Evolutionary conservation across 1,140 invertebrate genomes (phyloP).

Genomic region (Sycophaga agraensis): DNA sequence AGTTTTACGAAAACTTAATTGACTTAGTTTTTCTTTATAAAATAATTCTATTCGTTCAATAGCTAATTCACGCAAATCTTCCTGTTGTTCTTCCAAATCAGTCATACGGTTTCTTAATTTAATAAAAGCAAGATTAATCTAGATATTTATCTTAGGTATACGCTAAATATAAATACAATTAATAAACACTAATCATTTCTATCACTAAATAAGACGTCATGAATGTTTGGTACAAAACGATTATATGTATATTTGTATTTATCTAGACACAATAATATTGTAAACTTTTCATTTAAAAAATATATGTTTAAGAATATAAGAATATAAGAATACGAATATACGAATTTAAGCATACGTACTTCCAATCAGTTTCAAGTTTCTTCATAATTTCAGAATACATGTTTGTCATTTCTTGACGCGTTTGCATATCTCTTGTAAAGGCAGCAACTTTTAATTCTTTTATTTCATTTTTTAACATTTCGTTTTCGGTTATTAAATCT

Average conservation of each 20-base stretch:
- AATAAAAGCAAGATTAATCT: conserved; percentile 2
- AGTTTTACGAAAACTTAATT: conserved; percentile 35
- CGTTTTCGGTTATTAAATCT: conserved; percentile 44
- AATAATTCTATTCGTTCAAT: conserved; percentile 42
- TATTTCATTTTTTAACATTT: conserved; percentile 46
- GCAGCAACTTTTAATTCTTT: conserved; percentile 36
- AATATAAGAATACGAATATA: not conserved
- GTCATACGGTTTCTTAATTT: conserved; percentile 41
- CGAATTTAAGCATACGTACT: conserved; percentile 32
- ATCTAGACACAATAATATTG: too few relatives aligned
- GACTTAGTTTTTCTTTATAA: conserved; percentile 44
- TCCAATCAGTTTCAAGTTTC: conserved; percentile 42
- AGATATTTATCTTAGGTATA: too few relatives aligned
- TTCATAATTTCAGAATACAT: conserved; percentile 45
- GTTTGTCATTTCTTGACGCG: conserved; percentile 47
- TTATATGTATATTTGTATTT: too few relatives aligned
- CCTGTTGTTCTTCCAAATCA: conserved; percentile 45
- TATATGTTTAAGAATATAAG: too few relatives aligned
- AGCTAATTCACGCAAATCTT: conserved; percentile 44
- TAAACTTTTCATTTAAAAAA: too few relatives aligned
- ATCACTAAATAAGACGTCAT: too few relatives aligned
- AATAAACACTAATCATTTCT: too few relatives aligned
- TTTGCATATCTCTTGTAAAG: conserved; percentile 44
- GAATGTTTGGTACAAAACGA: too few relatives aligned
- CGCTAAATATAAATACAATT: too few relatives aligned